Evolutionary conservation across 2,888 invertebrate genomes (phyloP).

Genomic region (Parapristionchus giblindavisi): DNA sequence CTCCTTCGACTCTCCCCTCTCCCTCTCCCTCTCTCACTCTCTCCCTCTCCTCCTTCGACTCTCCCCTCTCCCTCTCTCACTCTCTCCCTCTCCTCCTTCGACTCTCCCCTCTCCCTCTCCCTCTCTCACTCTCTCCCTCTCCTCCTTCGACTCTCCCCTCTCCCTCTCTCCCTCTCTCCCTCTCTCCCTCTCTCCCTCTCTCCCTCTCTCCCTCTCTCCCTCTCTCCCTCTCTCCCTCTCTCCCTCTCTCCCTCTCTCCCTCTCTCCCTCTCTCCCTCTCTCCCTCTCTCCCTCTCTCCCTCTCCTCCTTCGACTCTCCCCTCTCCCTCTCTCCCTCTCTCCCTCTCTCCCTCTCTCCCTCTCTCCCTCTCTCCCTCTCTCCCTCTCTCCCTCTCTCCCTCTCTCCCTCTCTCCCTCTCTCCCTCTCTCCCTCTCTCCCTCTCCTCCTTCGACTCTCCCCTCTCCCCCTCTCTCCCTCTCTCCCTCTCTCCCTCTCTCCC

Average conservation of each 20-base stretch:
- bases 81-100: neutral
- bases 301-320: too few species aligned
- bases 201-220: neutral
- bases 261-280: neutral
- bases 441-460: neutral
- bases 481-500: neutral
- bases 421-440: neutral
- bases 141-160: neutral
- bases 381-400: neutral
- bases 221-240: neutral
- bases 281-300: neutral
- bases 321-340: neutral
- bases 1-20: neutral
- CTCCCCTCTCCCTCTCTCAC: conserved; percentile 1
- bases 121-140: neutral
- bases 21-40: neutral
- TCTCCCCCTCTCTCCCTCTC: neutral
- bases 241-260: neutral
- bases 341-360: neutral
- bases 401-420: neutral
- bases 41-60: neutral
- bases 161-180: neutral
- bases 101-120: neutral
- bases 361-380: neutral
- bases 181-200: neutral